Conservation (phyloP, 2,113 vertebrate genomes). For the Sebastes schlegelii region DNA sequence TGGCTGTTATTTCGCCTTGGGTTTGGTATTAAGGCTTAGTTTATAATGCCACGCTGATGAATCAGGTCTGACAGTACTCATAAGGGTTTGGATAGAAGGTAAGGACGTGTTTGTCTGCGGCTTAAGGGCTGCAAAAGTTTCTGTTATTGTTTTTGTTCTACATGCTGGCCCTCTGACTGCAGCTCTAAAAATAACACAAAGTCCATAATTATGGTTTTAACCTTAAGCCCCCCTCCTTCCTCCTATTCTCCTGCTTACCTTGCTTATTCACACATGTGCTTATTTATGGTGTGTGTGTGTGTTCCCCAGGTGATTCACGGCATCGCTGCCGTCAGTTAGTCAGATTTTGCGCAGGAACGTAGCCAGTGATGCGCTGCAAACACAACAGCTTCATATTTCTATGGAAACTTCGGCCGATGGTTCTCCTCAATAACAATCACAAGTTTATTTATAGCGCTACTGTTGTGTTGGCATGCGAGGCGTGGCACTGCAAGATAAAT, state of each 20-base stretch:
- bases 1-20: constrained; percentile 41
- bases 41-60: constrained; percentile 38
- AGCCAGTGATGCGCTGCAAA: constrained; percentile 33
- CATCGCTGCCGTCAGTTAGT: constrained; percentile 20
- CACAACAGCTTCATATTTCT: neutral
- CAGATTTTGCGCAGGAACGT: constrained; percentile 36
- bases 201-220: constrained; percentile 74
- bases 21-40: constrained; percentile 26
- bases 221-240: constrained; percentile 53
- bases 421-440: constrained; percentile 18
- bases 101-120: constrained; percentile 63
- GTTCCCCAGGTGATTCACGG: constrained; percentile 39
- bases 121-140: constrained; percentile 48
- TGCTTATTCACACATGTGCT: constrained; percentile 49
- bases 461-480: constrained; percentile 43
- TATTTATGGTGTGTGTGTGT: constrained; percentile 30
- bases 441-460: constrained; percentile 60
- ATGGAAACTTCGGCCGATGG: constrained; percentile 28
- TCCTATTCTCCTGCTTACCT: constrained; percentile 46
- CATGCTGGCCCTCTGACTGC: constrained; percentile 52
- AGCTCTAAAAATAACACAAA: constrained; percentile 76
- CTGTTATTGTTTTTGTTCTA: constrained; percentile 69
- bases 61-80: constrained; percentile 56
- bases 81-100: constrained; percentile 31
- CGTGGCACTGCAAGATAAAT: constrained; percentile 37